Base-by-base conservation (phyloP, 2,797 vertebrate species). In the Hydrophis major region DNA sequence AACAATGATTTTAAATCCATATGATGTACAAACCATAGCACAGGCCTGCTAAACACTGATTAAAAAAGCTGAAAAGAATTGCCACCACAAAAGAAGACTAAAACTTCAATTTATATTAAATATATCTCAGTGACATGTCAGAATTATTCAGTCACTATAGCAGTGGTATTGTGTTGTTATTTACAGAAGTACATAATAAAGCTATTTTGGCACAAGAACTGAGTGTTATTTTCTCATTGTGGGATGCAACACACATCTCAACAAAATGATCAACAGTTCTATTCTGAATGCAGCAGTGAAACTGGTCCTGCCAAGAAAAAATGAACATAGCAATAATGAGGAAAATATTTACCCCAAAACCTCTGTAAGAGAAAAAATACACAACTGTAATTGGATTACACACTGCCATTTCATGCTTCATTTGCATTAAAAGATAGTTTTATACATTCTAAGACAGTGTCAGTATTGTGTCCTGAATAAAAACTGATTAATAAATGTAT, bases 1-100 rank as follows among this genome's bases (percentile, higher is more conserved):
- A 97, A 93, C 91, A 96, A 95, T 96, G 95, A 94, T 94, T 96
- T 96, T 96, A 96, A 97, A 93, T n/a, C 27, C 57, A 53, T 93
- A 53, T 96, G 95, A 96, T 96, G 94, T 96, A 59, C 74, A 92
- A 95, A 92, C 66, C 95, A 74, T 0, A 3, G 5, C 50, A 90
- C 59, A 92, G 95, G 93, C 61, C 93, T 95, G 92, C 6, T 93
- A 95, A 94, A 90, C 89, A 92, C 87, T 93, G 89, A 87, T 69
- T 32, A 22, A 94, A 95, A 60, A 89, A 92, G 27, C 86, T 95
- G 95, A 96, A 96, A 96, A 96, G 89, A 95, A 92, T 92, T 94
- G 90, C 94, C 94, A 96, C 95, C 94, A 89, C 93, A 93, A 95
- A 95, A 37, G 87, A 86, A 95, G 69, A 95, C 93, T 94, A 94